Percentiles rank a stretch among this genome's conserved stretches.
phyloP scores from a whole-genome alignment of 1,140 invertebrate species.

The Pteromalus puparum region DNA sequence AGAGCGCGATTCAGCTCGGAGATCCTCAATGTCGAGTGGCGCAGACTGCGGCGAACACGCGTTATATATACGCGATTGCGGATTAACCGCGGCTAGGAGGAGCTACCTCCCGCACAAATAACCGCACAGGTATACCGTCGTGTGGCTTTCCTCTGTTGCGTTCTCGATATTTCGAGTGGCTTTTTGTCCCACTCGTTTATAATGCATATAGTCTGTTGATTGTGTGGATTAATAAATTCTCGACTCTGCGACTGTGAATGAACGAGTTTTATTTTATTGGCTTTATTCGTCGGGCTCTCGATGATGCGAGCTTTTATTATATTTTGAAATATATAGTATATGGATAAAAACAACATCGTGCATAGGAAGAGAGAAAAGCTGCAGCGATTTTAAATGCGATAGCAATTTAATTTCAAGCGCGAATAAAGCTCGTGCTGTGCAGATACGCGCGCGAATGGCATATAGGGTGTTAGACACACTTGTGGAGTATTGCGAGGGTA shows the following conservation, averaged over 20 bases:
- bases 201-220: background rate
- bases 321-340: too few relatives aligned
- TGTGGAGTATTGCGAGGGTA: constrained; percentile 21
- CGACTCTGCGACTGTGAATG: too few relatives aligned
- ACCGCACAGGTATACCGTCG: background rate
- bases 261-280: too few relatives aligned
- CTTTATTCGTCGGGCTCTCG: too few relatives aligned
- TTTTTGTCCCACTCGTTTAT: background rate
- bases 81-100: background rate
- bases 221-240: too few relatives aligned
- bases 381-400: background rate
- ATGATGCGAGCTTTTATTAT: too few relatives aligned
- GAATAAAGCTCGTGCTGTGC: background rate
- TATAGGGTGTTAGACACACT: background rate
- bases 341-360: too few relatives aligned
- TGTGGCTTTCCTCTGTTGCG: background rate
- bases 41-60: background rate
- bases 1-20: background rate
- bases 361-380: background rate
- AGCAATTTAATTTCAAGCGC: background rate
- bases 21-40: background rate
- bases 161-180: background rate
- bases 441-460: too few relatives aligned
- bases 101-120: background rate
- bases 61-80: background rate